These are phyloP conservation scores for Rosalia funebris DNA, from an alignment of 2,888 invertebrate species.

Conservation along the genomic window DNA sequence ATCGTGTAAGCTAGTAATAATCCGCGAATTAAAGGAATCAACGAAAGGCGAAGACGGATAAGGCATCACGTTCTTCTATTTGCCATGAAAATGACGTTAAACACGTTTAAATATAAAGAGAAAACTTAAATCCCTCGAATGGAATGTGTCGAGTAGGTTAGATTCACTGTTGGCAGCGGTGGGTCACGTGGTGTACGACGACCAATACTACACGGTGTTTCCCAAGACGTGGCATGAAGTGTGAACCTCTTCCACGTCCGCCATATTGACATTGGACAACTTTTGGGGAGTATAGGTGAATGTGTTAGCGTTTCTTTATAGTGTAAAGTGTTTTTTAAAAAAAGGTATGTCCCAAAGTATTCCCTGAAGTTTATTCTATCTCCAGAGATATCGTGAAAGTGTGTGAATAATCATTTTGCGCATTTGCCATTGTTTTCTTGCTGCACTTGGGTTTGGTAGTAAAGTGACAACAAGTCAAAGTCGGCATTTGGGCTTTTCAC, in stretches of 20 bases:
- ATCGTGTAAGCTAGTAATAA: slow-evolving; percentile 44
- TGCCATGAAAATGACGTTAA: neutral
- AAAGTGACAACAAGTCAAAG: slow-evolving; percentile 67
- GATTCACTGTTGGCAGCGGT: slow-evolving; percentile 45
- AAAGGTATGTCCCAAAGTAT: slow-evolving; percentile 65
- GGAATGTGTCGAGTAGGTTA: slow-evolving; percentile 20
- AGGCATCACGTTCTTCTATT: slow-evolving; percentile 46
- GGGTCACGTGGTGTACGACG: slow-evolving; percentile 47
- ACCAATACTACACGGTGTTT: slow-evolving; percentile 56
- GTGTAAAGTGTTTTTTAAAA: slow-evolving; percentile 64
- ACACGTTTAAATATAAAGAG: neutral
- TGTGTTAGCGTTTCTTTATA: slow-evolving; percentile 72
- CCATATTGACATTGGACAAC: slow-evolving; percentile 85
- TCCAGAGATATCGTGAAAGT: slow-evolving; percentile 24
- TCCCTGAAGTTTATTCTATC: slow-evolving; percentile 8
- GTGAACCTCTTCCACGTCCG: slow-evolving; percentile 81
- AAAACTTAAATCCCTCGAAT: neutral
- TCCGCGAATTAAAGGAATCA: slow-evolving; percentile 49
- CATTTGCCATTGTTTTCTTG: slow-evolving; percentile 51
- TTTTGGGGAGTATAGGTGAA: slow-evolving; percentile 76
- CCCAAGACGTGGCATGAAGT: slow-evolving; percentile 83
- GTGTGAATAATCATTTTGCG: slow-evolving; percentile 33
- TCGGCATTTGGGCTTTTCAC: slow-evolving; percentile 61
- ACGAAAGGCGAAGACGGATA: slow-evolving; percentile 59
- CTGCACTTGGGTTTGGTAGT: slow-evolving; percentile 39